phyloP scores from a whole-genome alignment of 2,113 vertebrate genomes.

The Lanius ludovicianus region DNA sequence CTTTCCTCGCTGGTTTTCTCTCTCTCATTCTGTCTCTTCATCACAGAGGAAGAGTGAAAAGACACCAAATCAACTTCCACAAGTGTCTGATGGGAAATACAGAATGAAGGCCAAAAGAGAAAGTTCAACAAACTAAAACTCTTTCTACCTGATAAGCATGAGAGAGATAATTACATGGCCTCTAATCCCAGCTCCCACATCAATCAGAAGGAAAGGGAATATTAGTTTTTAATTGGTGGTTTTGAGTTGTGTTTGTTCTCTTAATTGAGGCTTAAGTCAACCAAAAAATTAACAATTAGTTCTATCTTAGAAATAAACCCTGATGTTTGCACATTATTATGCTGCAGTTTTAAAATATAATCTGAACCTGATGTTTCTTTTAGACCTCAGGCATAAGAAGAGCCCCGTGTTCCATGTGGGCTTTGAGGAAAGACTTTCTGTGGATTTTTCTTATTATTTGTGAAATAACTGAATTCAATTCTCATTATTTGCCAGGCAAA shows the following conservation, averaged over 20 bases:
- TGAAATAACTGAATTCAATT: neutral
- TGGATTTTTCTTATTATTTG: neutral
- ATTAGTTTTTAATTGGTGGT: neutral
- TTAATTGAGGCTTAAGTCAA: neutral
- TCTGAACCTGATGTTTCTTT: neutral
- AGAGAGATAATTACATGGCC: neutral
- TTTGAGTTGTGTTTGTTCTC: neutral
- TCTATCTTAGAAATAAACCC: neutral
- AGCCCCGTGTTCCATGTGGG: rapidly evolving
- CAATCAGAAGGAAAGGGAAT: neutral
- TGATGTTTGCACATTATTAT: neutral
- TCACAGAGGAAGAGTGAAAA: neutral
- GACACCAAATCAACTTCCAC: constrained; percentile 4
- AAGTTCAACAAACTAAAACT: neutral
- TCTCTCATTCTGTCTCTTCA: neutral
- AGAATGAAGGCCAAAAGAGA: constrained; percentile 20
- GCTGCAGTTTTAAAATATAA: neutral
- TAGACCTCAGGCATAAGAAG: neutral
- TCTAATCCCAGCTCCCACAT: neutral
- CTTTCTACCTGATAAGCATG: neutral
- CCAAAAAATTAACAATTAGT: neutral
- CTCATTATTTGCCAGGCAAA: neutral
- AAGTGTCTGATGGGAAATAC: neutral
- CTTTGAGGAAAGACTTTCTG: neutral
- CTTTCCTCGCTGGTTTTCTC: constrained; percentile 17